Evolutionary conservation across 2,888 invertebrate species (phyloP), one percentile per base, ranked within the genome.

Genomic region (Mimumesa dahlbomi): DNA sequence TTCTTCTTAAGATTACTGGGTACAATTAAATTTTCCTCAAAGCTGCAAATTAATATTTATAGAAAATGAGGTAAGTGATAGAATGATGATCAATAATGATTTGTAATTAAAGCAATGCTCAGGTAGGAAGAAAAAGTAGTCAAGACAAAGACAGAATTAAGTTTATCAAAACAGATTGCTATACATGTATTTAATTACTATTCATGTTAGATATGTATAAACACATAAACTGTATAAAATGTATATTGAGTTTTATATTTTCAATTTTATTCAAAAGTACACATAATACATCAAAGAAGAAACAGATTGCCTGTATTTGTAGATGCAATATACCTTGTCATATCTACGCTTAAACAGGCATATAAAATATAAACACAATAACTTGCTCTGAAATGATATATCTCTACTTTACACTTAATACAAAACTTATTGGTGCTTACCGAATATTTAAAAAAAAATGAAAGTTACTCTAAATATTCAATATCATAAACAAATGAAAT

Each of bases 1-100:
- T 62, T 83, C 66, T 79, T 85, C 54, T 63, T 67, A 46, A 63
- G 61, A 50, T 54, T 69, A 63, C 61, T 59, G 36, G 77, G 69
- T 66, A 57, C 53, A 54, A 63, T 62, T 21, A 58, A 52, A 49
- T 63, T 61, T 29, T 50, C 69, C 40, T 72, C 49, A 11, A 71
- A 66, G 50, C 79, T 79, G 64, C 9, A 74, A 78, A 42, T 49
- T 7, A 45, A 73, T 11, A 66, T 18, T 40, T 49, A 45, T 48
- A 14, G 1, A 16, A 38, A 42, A 38, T 5, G 16, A 40, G 22
- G 36, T 11, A 13, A 9, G 16, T 29, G 0, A 21, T 38, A 14
- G n/a, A 2, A 11, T 9, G 22, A 22, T 14, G 1, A 3, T 25
- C 18, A 7, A 40, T n/a, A 22, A n/a, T 9, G 6, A 7, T 3